Base-by-base conservation (phyloP, 2,113 vertebrate species). In the Chionodraco myersi region DNA sequence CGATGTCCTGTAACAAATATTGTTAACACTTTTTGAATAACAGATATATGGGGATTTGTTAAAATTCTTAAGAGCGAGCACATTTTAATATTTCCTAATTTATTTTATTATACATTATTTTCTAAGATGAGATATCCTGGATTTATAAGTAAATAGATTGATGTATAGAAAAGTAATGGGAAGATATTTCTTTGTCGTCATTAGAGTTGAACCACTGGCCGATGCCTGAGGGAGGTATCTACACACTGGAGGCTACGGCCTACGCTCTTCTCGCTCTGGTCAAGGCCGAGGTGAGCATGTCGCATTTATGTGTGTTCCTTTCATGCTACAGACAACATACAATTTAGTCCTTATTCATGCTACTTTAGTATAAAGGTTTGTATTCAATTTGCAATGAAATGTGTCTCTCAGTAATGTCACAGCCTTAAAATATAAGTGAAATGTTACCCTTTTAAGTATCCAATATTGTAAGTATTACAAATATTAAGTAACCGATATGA, bases 251-350 rank as follows among this genome's bases (percentile, higher is more conserved):
- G 82, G 96, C 96, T 75, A 97, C 97, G 0, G 96, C 96, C 15
- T 99, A 98, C 0, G 96, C 95, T 0, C 90, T 99, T 66, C 83
- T 99, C 67, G 95, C 97, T 41, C 89, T 98, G 72, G 72, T 98
- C 74, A 83, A 61, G 2, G 76, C 80, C 16, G 65, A 81, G 87
- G 92, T 93, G 62, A 84, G 89, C 13, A 34, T 13, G 0, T 47
- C 18, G 0, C 6, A 41, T 10, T 52, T 45, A 23, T 64, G 21
- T 5, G 12, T 52, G 6, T 41, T 57, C 16, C 8, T 54, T 16
- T 64, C 44, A 26, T 58, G 1, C 8, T 58, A 49, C 6, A 51
- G 14, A 3, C 26, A 30, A 30, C 26, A 30, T 30, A 30, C 2
- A 30, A 30, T 30, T 30, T 30, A 30, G 2, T 30, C 26, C 26